These are phyloP conservation scores for Microplitis demolitor DNA, from an alignment of 1,140 invertebrate genomes.

Conservation along the genomic window DNA sequence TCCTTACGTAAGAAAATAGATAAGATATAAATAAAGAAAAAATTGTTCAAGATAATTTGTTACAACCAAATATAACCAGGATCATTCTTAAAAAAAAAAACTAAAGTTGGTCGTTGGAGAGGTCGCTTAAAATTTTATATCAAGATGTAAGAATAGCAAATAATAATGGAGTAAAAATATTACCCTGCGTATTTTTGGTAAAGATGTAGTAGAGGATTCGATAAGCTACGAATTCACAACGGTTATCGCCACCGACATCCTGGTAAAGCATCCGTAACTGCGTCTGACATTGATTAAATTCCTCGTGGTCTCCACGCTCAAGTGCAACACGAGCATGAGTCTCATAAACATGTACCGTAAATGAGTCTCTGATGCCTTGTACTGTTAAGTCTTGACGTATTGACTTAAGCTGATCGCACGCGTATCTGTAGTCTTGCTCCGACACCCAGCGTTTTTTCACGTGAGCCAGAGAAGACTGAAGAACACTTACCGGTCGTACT, in stretches of 20 bases:
- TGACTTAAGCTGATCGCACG: conserved; percentile 97
- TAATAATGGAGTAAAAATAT: conserved; percentile 28
- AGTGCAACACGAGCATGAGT: conserved; percentile 96
- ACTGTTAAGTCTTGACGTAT: conserved; percentile 98
- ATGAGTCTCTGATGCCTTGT: conserved; percentile 91
- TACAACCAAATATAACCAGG: too few relatives aligned
- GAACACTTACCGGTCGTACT: conserved; percentile 85
- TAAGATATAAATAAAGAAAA: too few relatives aligned
- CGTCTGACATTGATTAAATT: conserved; percentile 99
- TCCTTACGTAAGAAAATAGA: too few relatives aligned
- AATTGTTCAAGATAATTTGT: too few relatives aligned
- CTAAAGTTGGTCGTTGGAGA: too few relatives aligned
- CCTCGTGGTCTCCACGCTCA: conserved; percentile 96
- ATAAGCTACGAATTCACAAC: conserved; percentile 93
- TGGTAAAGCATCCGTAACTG: conserved; percentile 92
- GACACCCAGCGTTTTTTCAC: conserved; percentile 89
- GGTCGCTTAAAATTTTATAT: not conserved
- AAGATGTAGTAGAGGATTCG: conserved; percentile 96
- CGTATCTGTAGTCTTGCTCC: conserved; percentile 92
- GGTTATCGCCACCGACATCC: conserved; percentile 72
- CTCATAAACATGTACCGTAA: conserved; percentile 97
- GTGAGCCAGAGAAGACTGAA: conserved; percentile 83
- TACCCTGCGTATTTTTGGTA: conserved; percentile 95
- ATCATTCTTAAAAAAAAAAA: too few relatives aligned
- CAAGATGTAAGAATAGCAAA: not conserved